phyloP scores from a whole-genome alignment of 2,113 vertebrate genomes.

The Osmerus eperlanus region DNA sequence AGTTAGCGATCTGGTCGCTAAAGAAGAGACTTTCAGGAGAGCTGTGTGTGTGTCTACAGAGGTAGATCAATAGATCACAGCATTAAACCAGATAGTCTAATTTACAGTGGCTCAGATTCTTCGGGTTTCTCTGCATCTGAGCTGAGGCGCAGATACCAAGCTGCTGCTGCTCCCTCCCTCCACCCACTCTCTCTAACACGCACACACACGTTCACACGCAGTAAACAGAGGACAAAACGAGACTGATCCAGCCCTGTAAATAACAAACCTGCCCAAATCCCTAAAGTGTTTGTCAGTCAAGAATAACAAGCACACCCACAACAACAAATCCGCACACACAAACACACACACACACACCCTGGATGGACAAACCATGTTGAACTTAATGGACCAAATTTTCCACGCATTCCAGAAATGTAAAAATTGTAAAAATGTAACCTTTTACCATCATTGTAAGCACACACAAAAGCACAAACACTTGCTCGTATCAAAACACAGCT shows the following conservation, averaged over 20 bases:
- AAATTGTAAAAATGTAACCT: neutral
- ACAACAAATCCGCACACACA: neutral
- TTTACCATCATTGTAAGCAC: no score
- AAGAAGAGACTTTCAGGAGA: no score
- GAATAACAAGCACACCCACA: conserved; percentile 22
- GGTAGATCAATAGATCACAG: no score
- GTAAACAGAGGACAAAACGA: conserved; percentile 21
- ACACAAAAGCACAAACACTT: no score
- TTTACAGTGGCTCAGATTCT: conserved; percentile 64
- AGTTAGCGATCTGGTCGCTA: no score
- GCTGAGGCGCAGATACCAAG: conserved; percentile 43
- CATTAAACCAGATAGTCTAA: conserved; percentile 20
- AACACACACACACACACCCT: conserved; percentile 7
- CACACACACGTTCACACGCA: conserved; percentile 25
- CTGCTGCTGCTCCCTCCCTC: conserved; percentile 46
- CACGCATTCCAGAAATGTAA: neutral
- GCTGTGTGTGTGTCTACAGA: neutral
- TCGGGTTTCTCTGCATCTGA: conserved; percentile 32
- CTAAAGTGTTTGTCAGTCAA: conserved; percentile 44
- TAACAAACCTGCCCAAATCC: conserved; percentile 26
- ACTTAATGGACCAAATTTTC: conserved; percentile 26
- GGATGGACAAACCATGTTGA: conserved; percentile 23
- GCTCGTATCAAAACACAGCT: no score
- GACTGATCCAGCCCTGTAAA: conserved; percentile 8
- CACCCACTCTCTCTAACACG: conserved; percentile 33